Evolutionary conservation across 2,888 invertebrate species (phyloP).

Genomic region (Macaria notata): DNA sequence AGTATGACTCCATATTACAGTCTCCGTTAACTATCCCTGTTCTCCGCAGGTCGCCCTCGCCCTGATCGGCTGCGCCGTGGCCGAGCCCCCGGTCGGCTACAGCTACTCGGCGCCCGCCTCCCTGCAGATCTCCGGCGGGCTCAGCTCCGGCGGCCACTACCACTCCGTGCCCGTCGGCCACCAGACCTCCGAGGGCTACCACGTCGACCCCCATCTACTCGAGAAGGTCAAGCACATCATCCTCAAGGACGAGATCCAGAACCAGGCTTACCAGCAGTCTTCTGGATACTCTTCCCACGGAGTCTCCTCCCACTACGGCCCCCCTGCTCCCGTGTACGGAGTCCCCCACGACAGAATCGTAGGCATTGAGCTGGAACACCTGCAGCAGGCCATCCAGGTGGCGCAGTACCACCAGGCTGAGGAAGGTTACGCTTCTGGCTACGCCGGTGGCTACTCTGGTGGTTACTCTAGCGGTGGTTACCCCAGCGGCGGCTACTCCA

Average conservation of each 20-base stretch:
- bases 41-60: conserved; percentile 85
- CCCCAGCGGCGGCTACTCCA: conserved; percentile 38
- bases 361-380: conserved; percentile 91
- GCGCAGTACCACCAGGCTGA: conserved; percentile 91
- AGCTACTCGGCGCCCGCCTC: conserved; percentile 78
- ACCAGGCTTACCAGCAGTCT: conserved; percentile 77
- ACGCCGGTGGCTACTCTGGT: conserved; percentile 57
- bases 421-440: conserved; percentile 71
- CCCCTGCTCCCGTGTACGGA: conserved; percentile 86
- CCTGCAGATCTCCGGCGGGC: conserved; percentile 84
- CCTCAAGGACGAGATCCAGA: conserved; percentile 88
- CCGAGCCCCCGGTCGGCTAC: conserved; percentile 90
- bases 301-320: conserved; percentile 86
- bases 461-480: conserved; percentile 43
- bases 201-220: conserved; percentile 90
- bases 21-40: neutral
- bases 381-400: conserved; percentile 93
- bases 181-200: conserved; percentile 90
- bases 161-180: conserved; percentile 88
- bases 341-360: conserved; percentile 87
- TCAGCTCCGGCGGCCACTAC: conserved; percentile 88
- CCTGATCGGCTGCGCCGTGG: conserved; percentile 87
- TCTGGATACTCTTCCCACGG: conserved; percentile 74
- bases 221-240: conserved; percentile 93
- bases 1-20: neutral